These are phyloP conservation scores for Callionymus lyra DNA, from an alignment of 2,113 vertebrate genomes.

Conservation along the genomic window DNA sequence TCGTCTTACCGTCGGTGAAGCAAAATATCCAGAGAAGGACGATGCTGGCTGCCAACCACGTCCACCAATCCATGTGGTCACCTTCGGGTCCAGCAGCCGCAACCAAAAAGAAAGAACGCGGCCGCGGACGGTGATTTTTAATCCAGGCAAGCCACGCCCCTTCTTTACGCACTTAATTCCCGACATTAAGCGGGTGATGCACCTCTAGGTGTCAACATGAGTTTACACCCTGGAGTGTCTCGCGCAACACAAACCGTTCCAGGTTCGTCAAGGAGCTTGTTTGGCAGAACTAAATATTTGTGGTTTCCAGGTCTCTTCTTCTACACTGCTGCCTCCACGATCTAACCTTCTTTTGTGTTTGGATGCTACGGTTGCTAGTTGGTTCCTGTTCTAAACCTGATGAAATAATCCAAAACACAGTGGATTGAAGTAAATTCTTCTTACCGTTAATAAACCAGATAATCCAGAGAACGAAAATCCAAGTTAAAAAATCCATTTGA, in stretches of 20 bases:
- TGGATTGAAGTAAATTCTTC: too few relatives aligned
- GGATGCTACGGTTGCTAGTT: not conserved
- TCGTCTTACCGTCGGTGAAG: constrained; percentile 58
- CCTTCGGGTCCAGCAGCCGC: constrained; percentile 23
- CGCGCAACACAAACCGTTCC: too few relatives aligned
- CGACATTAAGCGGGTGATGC: constrained; percentile 18
- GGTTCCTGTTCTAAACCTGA: too few relatives aligned
- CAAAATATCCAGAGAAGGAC: constrained; percentile 55
- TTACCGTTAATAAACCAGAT: too few relatives aligned
- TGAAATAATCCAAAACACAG: too few relatives aligned
- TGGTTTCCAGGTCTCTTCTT: too few relatives aligned
- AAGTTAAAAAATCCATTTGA: not conserved
- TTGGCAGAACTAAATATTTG: too few relatives aligned
- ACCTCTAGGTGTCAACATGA: not conserved
- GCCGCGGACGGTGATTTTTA: constrained; percentile 1
- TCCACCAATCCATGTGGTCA: constrained; percentile 59
- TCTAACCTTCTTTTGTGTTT: too few relatives aligned
- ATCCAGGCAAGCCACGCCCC: constrained; percentile 31
- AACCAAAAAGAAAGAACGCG: constrained; percentile 22
- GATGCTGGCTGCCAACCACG: constrained; percentile 42
- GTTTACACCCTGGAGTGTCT: too few relatives aligned
- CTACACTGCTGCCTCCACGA: too few relatives aligned
- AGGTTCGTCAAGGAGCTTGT: too few relatives aligned
- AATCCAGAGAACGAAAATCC: too few relatives aligned
- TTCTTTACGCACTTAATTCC: constrained; percentile 27